phyloP scores from a whole-genome alignment of 1,140 invertebrate genomes.

The Aethina tumida region DNA sequence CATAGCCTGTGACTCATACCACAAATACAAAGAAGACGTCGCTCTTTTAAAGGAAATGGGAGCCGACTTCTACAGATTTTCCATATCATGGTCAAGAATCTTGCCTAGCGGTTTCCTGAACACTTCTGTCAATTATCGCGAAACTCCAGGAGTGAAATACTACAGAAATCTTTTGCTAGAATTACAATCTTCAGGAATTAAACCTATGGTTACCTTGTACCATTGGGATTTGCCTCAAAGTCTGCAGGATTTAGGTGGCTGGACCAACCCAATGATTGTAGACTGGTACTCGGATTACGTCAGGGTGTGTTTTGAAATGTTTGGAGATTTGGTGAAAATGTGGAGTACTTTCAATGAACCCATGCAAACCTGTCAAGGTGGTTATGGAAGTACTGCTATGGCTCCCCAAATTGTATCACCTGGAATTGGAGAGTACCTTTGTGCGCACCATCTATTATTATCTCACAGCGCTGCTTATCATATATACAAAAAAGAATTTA shows the following conservation, averaged over 20 bases:
- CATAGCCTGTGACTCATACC: slow-evolving; percentile 47
- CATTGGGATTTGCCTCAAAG: slow-evolving; percentile 45
- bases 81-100: slow-evolving; percentile 46
- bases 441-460: slow-evolving; percentile 42
- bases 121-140: slow-evolving; percentile 44
- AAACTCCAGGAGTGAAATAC: slow-evolving; percentile 48
- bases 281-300: slow-evolving; percentile 41
- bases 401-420: slow-evolving; percentile 31
- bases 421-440: slow-evolving; percentile 45
- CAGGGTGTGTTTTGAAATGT: slow-evolving; percentile 7
- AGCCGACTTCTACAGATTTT: slow-evolving; percentile 44
- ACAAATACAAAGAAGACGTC: slow-evolving; percentile 45
- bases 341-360: slow-evolving; percentile 43
- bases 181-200: too few species aligned
- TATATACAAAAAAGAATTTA: slow-evolving; percentile 41
- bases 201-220: slow-evolving; percentile 45
- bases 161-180: slow-evolving; percentile 56
- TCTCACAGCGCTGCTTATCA: slow-evolving; percentile 44
- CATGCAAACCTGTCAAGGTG: slow-evolving; percentile 14
- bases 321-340: slow-evolving; percentile 29
- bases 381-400: slow-evolving; percentile 3
- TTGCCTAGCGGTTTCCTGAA: slow-evolving; percentile 21
- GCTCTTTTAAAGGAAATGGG: slow-evolving; percentile 37
- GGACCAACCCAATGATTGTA: slow-evolving; percentile 48
- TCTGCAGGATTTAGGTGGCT: slow-evolving; percentile 54